Conservation (phyloP, 2,797 vertebrate species). For the Calcarius lapponicus region DNA sequence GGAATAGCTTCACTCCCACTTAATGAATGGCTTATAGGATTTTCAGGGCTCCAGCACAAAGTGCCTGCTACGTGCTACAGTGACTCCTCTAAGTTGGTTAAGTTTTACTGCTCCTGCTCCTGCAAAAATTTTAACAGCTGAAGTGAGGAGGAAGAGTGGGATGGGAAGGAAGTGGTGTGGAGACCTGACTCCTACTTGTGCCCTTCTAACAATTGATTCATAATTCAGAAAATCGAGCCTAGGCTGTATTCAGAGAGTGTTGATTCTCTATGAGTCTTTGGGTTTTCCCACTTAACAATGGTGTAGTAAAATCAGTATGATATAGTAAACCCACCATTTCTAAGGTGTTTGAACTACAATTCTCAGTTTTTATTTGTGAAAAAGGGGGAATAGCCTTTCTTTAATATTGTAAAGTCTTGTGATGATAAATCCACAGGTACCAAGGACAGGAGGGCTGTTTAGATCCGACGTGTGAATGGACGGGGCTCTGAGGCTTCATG, state of each 20-base stretch:
- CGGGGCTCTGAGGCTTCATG: background rate
- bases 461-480: background rate
- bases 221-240: background rate
- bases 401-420: background rate
- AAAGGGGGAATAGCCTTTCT: background rate
- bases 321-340: background rate
- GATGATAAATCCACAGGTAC: background rate
- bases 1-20: background rate
- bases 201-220: background rate
- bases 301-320: background rate
- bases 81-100: background rate
- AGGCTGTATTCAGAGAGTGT: background rate
- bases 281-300: background rate
- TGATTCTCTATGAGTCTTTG: background rate
- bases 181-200: background rate
- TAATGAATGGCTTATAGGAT: background rate
- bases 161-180: background rate
- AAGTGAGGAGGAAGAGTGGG: background rate
- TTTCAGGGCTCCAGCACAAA: background rate
- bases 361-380: background rate
- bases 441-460: background rate
- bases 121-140: background rate
- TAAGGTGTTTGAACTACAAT: background rate
- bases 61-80: background rate
- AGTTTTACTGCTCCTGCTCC: background rate